These are phyloP conservation scores for Sebastes flavidus DNA, from an alignment of 2,797 vertebrate genomes.

Conservation along the genomic window DNA sequence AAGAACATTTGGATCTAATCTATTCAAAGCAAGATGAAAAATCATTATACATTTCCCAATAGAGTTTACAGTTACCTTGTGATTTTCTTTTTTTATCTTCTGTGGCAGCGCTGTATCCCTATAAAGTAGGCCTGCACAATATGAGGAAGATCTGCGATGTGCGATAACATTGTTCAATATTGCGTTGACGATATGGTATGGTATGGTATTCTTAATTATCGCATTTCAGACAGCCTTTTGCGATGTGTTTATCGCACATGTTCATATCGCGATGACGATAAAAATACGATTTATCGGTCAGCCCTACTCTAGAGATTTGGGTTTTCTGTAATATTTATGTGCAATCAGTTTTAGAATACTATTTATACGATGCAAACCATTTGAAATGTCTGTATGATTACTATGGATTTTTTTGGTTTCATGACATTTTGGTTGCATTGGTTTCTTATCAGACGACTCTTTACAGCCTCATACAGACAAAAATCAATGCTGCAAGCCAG, in stretches of 20 bases:
- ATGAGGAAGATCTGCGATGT: too few relatives aligned
- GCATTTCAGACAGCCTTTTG: too few relatives aligned
- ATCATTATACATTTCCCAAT: not conserved
- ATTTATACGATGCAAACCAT: not conserved
- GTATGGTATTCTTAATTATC: too few relatives aligned
- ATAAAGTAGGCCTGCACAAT: not conserved
- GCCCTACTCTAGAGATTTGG: not conserved
- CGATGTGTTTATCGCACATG: too few relatives aligned
- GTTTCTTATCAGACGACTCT: constrained; percentile 34
- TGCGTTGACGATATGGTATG: too few relatives aligned
- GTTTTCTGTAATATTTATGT: not conserved
- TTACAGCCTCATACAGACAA: constrained; percentile 29
- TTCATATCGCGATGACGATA: too few relatives aligned
- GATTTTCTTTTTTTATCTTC: not conserved
- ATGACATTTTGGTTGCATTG: not conserved
- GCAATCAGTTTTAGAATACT: not conserved
- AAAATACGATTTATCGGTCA: too few relatives aligned
- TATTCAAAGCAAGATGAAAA: not conserved
- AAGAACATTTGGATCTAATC: constrained; percentile 20
- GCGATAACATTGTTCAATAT: too few relatives aligned
- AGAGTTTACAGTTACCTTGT: not conserved
- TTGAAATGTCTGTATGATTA: constrained; percentile 18
- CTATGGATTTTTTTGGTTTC: constrained; percentile 32
- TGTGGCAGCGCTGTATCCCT: not conserved
- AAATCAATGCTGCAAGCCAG: constrained; percentile 50